A percentile compares a stretch with the other conserved stretches of the same genome.
These are phyloP conservation scores for Glyptemys insculpta DNA, from an alignment of 2,797 vertebrate species.

Conservation along the genomic window DNA sequence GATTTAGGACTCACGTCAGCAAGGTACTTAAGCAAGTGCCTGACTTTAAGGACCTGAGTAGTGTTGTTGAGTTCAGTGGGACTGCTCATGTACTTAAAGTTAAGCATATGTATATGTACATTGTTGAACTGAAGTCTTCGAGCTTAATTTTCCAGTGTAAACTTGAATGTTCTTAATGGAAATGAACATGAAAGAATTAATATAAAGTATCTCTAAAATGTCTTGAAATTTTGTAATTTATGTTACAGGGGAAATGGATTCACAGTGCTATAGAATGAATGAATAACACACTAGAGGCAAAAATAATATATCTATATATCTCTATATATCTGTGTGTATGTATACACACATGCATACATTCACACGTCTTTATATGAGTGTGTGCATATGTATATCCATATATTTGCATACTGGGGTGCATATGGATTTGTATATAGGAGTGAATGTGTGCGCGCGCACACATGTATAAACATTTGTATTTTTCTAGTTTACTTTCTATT, in stretches of 20 bases:
- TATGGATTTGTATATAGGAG: neutral
- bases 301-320: neutral
- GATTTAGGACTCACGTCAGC: neutral
- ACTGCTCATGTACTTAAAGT: neutral
- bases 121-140: neutral
- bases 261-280: neutral
- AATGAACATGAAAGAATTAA: neutral
- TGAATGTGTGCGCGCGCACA: neutral
- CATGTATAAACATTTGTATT: neutral
- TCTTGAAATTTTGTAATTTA: neutral
- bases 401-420: neutral
- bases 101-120: neutral
- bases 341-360: neutral
- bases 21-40: neutral
- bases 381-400: accelerated
- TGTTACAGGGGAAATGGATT: neutral
- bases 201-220: neutral
- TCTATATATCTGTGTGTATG: neutral
- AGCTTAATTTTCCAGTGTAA: neutral
- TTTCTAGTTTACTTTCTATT: neutral
- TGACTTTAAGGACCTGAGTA: neutral
- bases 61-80: neutral
- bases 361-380: neutral
- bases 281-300: accelerated
- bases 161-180: neutral